Base-by-base conservation (phyloP, 2,888 invertebrate genomes). In the Acanthopleura granulata region DNA sequence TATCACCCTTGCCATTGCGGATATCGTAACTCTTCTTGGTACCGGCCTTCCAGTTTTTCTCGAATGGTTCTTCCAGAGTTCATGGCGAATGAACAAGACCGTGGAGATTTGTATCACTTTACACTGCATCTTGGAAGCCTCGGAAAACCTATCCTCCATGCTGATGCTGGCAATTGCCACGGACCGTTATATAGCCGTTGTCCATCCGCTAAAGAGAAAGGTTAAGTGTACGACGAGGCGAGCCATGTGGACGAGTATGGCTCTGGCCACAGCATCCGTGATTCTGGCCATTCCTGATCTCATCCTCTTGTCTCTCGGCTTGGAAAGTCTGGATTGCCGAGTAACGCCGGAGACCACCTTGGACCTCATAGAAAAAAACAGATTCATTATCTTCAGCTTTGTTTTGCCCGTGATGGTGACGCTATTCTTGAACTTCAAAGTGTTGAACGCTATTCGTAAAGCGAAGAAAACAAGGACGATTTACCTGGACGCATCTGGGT, bases 101-200 rank as follows among this genome's bases (percentile, higher is more conserved):
- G 16, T 27, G 25, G 66, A 66, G 22, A 66, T 66, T 66, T 66
- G 66, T 25, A 66, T 66, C 18, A 27, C 25, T 12, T 66, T 66
- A 12, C 66, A 66, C 14, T 66, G 22, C 25, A 27, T 27, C 15
- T 6, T 66, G 66, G 66, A 66, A 27, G 18, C 25, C 29, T 66
- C 66, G 22, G 66, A 66, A 14, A 66, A 66, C 66, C 66, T 66
- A 6, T 66, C 66, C 29, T 66, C 25, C 4, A 66, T 66, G 66
- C 29, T 66, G 66, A 66, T 66, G 29, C 29, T 66, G 3, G 66
- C 66, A 3, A 27, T 66, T 27, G 66, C 66, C 16, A 66, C 66
- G 25, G 66, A 66, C 14, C 22, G 66, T 16, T 66, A 6, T 66
- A 66, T 66, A 6, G 66, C 66, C 16, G 66, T 66, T 66, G 66